Conservation (phyloP, 2,113 vertebrate genomes). For the Campylomormyrus numenius region DNA sequence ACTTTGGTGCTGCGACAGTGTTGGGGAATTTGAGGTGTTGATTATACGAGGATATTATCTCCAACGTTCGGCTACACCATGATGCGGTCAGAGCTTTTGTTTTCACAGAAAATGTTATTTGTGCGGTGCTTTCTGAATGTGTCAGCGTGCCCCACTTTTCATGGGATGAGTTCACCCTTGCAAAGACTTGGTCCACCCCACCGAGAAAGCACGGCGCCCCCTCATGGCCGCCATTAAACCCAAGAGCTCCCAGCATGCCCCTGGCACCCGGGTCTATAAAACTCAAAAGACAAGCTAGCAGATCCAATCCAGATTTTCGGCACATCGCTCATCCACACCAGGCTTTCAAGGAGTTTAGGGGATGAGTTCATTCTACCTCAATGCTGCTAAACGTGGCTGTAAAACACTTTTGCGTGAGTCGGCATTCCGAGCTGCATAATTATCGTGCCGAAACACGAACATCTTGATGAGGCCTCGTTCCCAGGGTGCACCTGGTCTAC, state of each 20-base stretch:
- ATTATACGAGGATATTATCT: neutral
- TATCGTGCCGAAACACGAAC: neutral
- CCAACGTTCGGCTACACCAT: neutral
- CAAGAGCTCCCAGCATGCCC: neutral
- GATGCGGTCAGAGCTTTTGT: neutral
- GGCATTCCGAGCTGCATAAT: neutral
- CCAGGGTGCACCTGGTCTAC: neutral
- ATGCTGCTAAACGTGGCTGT: neutral
- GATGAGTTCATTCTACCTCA: neutral
- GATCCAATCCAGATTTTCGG: neutral
- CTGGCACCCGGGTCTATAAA: neutral
- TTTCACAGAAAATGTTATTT: neutral
- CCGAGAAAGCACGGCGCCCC: neutral
- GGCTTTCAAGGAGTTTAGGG: neutral
- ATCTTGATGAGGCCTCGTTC: neutral
- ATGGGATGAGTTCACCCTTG: neutral
- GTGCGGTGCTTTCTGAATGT: neutral
- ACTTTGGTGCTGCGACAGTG: neutral
- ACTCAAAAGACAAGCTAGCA: neutral
- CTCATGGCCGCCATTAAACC: neutral
- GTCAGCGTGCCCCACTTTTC: neutral
- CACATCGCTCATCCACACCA: neutral
- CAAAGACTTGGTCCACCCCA: neutral
- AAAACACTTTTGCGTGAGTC: neutral
- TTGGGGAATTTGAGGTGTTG: neutral